phyloP scores from a whole-genome alignment of 2,888 invertebrate genomes.

The Ctenicera cuprea region DNA sequence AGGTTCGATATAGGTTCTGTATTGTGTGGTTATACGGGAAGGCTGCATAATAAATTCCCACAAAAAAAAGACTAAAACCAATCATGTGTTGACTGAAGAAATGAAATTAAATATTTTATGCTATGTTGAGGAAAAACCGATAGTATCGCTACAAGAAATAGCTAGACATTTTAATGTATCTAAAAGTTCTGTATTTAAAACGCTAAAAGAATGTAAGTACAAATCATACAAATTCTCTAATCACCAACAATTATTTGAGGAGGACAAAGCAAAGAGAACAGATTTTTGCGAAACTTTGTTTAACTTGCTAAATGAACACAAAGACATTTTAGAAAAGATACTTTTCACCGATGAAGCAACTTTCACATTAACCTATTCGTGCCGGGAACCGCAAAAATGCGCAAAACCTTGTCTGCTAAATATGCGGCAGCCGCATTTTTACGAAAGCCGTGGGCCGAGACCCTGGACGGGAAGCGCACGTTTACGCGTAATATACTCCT shows the following conservation, averaged over 20 bases:
- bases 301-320: background rate
- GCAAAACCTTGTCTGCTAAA: too few relatives aligned
- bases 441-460: too few relatives aligned
- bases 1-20: too few relatives aligned
- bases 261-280: background rate
- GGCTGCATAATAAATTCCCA: slow-evolving; percentile 6
- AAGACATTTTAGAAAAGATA: background rate
- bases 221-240: too few relatives aligned
- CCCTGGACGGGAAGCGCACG: too few relatives aligned
- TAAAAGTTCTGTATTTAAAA: background rate
- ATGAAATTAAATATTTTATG: background rate
- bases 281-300: background rate
- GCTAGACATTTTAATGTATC: background rate
- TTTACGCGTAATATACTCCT: too few relatives aligned
- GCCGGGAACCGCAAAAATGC: too few relatives aligned
- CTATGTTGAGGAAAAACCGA: background rate
- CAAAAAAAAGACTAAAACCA: slow-evolving; percentile 10
- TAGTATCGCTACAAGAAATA: background rate
- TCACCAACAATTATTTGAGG: background rate
- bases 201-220: too few relatives aligned
- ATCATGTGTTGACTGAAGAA: slow-evolving; percentile 12
- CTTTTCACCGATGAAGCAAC: background rate
- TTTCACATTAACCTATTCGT: too few relatives aligned
- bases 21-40: too few relatives aligned
- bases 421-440: too few relatives aligned